phyloP scores from a whole-genome alignment of 2,113 vertebrate species.

The Bubo bubo region DNA sequence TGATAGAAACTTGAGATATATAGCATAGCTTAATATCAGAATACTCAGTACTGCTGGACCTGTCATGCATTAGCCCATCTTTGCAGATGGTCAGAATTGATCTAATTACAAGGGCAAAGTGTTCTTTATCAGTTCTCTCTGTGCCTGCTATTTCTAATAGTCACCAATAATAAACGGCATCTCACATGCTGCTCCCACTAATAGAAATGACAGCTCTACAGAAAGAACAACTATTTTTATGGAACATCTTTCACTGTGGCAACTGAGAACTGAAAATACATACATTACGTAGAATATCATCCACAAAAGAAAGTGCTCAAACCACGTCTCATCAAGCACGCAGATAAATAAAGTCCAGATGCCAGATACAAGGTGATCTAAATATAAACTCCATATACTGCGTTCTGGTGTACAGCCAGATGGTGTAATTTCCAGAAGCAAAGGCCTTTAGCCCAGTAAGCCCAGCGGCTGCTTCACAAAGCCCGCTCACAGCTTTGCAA shows the following conservation, averaged over 20 bases:
- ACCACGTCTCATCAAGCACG: not conserved
- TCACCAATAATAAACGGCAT: not conserved
- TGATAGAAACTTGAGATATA: not conserved
- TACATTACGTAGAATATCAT: not conserved
- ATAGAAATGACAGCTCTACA: not conserved
- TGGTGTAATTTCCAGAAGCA: constrained; percentile 29
- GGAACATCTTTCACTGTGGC: not conserved
- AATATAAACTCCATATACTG: not conserved
- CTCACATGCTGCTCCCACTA: not conserved
- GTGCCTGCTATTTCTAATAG: not conserved
- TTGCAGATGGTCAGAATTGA: not conserved
- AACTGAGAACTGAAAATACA: not conserved
- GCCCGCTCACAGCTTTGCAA: not conserved
- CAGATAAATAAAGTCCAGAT: constrained; percentile 18
- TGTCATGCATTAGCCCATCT: not conserved
- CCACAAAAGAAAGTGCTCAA: not conserved
- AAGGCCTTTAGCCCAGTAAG: not conserved
- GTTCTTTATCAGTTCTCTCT: not conserved
- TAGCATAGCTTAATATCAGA: not conserved
- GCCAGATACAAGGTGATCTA: constrained; percentile 32
- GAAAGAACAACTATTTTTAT: not conserved
- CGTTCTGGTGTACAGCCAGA: not conserved
- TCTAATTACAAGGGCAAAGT: not conserved
- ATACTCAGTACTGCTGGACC: not conserved
- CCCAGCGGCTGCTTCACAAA: not conserved